These are phyloP conservation scores for Drosophila jambulina DNA, from an alignment of 1,140 invertebrate genomes.

Conservation along the genomic window DNA sequence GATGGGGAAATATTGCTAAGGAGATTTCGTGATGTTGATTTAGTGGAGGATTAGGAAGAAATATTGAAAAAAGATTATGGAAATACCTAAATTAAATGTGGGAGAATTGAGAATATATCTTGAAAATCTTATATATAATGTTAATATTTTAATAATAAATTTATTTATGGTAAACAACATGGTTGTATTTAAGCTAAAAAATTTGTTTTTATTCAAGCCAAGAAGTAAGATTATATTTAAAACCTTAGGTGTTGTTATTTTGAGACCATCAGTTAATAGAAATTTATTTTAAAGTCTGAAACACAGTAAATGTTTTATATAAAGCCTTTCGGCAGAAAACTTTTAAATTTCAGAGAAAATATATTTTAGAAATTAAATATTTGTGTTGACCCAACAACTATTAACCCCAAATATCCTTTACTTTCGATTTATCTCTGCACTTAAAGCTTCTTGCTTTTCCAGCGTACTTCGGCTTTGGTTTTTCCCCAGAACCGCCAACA, in stretches of 20 bases:
- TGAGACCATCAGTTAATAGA: background rate
- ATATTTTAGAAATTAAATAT: background rate
- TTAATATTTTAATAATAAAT: background rate
- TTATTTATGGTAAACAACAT: background rate
- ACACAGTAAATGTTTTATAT: background rate
- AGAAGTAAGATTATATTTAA: background rate
- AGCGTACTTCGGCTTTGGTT: background rate
- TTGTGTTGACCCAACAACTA: background rate
- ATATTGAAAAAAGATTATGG: background rate
- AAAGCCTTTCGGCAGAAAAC: background rate
- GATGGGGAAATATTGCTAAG: background rate
- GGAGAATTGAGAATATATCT: background rate
- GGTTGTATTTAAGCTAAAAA: background rate
- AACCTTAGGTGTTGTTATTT: background rate
- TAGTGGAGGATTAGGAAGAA: background rate
- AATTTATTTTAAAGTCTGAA: background rate
- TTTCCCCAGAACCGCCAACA: conserved; percentile 25
- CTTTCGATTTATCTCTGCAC: background rate
- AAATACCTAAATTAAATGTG: background rate
- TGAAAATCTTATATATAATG: too few species aligned
- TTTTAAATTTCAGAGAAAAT: background rate
- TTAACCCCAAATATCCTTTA: background rate
- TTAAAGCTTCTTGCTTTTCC: conserved; percentile 4
- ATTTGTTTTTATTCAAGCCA: background rate
- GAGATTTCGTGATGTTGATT: background rate